Percentiles rank a stretch among this genome's conserved stretches.
These are phyloP conservation scores for Drosophila silvestris DNA, from an alignment of 2,888 invertebrate species.

Conservation along the genomic window DNA sequence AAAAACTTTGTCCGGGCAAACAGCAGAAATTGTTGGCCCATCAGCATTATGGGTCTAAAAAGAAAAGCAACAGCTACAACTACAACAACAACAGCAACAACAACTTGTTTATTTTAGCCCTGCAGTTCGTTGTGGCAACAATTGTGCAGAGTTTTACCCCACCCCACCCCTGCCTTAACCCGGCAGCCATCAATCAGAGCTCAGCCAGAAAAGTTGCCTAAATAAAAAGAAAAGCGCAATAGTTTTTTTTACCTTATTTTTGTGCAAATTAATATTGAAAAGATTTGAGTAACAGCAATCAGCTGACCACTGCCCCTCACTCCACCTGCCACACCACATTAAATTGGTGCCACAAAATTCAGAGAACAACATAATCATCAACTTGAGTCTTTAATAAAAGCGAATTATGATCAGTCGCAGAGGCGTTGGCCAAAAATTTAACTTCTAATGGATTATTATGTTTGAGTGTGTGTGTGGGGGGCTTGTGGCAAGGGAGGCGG, in stretches of 20 bases:
- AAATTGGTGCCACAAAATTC: slow-evolving; percentile 1
- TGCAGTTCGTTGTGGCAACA: slow-evolving; percentile 39
- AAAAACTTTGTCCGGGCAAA: slow-evolving; percentile 17
- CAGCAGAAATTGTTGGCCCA: slow-evolving; percentile 23
- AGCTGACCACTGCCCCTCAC: slow-evolving; percentile 9
- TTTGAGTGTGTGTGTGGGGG: not conserved
- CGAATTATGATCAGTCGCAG: slow-evolving; percentile 36
- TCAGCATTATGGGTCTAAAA: slow-evolving; percentile 14
- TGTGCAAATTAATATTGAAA: slow-evolving; percentile 31
- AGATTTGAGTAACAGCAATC: slow-evolving; percentile 22
- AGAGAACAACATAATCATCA: slow-evolving; percentile 27
- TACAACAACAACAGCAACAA: slow-evolving; percentile 7
- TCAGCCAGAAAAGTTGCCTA: slow-evolving; percentile 16
- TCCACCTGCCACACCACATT: not conserved
- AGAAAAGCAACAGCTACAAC: slow-evolving; percentile 9
- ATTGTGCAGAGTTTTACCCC: slow-evolving; percentile 29
- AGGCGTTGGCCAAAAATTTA: slow-evolving; percentile 16
- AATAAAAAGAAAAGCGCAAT: slow-evolving; percentile 23
- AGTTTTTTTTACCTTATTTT: slow-evolving; percentile 9
- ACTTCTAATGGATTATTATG: slow-evolving; percentile 43
- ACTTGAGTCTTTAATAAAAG: slow-evolving; percentile 24
- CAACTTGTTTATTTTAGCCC: slow-evolving; percentile 31
- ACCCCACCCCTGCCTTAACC: slow-evolving; percentile 11
- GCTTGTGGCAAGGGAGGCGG: not conserved
- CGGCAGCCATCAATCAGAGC: slow-evolving; percentile 43